phyloP scores from a whole-genome alignment of 2,888 invertebrate genomes.

The Eupithecia subumbrata region DNA sequence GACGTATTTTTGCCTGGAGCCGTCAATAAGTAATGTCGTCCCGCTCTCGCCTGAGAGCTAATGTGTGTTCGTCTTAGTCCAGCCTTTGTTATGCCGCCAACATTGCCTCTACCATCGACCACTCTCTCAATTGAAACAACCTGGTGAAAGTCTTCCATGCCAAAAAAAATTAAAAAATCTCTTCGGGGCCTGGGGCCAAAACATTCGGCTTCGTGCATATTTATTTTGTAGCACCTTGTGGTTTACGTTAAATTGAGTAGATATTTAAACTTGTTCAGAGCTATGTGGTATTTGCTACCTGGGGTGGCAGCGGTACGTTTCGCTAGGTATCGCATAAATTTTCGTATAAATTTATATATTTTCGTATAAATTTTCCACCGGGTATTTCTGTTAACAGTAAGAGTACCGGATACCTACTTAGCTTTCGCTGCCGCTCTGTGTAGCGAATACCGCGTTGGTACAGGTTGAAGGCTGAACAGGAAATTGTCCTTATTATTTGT shows the following conservation, averaged over 20 bases:
- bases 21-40: slow-evolving; percentile 74
- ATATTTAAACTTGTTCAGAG: too few relatives aligned
- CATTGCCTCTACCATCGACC: slow-evolving; percentile 49
- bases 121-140: slow-evolving; percentile 33
- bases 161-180: not conserved
- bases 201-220: not conserved
- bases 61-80: slow-evolving; percentile 76
- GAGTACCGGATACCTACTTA: too few relatives aligned
- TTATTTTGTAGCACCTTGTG: not conserved
- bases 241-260: not conserved
- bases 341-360: too few relatives aligned
- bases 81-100: slow-evolving; percentile 59
- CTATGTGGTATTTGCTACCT: too few relatives aligned
- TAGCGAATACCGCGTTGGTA: too few relatives aligned
- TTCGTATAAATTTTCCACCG: too few relatives aligned
- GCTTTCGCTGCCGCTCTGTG: too few relatives aligned
- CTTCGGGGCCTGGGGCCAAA: not conserved
- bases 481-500: not conserved
- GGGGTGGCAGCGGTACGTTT: too few relatives aligned
- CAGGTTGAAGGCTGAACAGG: not conserved
- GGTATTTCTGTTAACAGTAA: too few relatives aligned
- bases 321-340: too few relatives aligned
- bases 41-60: slow-evolving; percentile 71
- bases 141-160: not conserved
- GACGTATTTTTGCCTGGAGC: slow-evolving; percentile 73